Conservation (phyloP, 2,888 invertebrate species). For the Rapana venosa region DNA sequence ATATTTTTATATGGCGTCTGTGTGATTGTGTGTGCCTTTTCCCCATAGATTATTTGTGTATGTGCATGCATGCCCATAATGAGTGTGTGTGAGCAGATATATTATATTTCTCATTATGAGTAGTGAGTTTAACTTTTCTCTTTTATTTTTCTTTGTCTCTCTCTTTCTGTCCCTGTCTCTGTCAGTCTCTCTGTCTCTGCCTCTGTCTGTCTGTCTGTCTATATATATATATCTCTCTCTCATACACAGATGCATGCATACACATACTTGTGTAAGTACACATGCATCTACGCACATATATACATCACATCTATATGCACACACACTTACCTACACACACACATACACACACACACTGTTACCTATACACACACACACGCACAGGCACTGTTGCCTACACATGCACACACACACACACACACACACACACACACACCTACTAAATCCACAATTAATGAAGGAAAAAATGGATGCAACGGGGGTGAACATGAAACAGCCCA, state of each 20-base stretch:
- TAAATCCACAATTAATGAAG: too few species aligned
- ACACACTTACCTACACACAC: background rate
- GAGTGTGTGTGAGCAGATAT: background rate
- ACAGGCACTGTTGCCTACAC: background rate
- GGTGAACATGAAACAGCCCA: too few species aligned
- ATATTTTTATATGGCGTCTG: background rate
- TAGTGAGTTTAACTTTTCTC: too few species aligned
- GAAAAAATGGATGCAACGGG: too few species aligned
- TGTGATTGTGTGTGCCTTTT: conserved; percentile 1
- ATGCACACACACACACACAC: background rate
- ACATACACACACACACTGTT: background rate
- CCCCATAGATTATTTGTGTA: background rate
- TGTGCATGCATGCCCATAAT: too few species aligned
- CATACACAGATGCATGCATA: background rate
- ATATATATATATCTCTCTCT: background rate
- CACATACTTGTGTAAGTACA: background rate
- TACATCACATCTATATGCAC: background rate
- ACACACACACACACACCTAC: background rate
- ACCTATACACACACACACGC: background rate
- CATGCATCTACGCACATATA: too few species aligned
- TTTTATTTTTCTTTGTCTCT: background rate
- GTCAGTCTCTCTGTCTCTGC: background rate
- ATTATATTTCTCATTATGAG: background rate
- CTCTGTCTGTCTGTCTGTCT: background rate
- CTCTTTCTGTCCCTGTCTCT: background rate